Evolutionary conservation across 2,797 vertebrate genomes (phyloP).

Genomic region (Rhinatrema bivittatum): DNA sequence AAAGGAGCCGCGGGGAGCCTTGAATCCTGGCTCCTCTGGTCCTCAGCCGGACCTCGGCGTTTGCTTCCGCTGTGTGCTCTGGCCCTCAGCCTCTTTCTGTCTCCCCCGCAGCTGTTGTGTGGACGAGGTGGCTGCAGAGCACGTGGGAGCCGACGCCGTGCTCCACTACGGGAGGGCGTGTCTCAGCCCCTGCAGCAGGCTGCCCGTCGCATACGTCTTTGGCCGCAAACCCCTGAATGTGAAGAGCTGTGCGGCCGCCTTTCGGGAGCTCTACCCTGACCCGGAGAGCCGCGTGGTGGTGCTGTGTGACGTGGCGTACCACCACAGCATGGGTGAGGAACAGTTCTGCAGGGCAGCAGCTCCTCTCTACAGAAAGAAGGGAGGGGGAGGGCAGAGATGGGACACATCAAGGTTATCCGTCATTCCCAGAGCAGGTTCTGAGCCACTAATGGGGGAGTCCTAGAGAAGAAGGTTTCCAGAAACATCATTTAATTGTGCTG

Average conservation of each 20-base stretch:
- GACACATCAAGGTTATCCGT: too few relatives aligned
- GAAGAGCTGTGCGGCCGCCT: conserved; percentile 56
- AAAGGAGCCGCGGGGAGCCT: too few relatives aligned
- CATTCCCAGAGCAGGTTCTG: not conserved
- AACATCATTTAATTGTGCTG: not conserved
- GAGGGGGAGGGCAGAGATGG: too few relatives aligned
- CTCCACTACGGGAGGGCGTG: conserved; percentile 88
- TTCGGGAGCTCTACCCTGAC: conserved; percentile 65
- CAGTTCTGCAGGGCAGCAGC: not conserved
- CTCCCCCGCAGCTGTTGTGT: conserved; percentile 89
- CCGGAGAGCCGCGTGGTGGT: conserved; percentile 56
- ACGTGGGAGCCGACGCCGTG: conserved; percentile 65
- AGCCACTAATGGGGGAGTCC: too few relatives aligned
- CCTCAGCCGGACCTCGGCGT: too few relatives aligned
- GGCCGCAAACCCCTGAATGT: conserved; percentile 52
- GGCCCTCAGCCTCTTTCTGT: too few relatives aligned
- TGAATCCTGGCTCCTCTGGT: too few relatives aligned
- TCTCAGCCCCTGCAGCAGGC: conserved; percentile 73
- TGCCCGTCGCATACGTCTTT: conserved; percentile 70
- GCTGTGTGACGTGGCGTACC: conserved; percentile 78
- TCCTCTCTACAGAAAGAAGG: too few relatives aligned
- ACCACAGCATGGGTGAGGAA: conserved; percentile 50
- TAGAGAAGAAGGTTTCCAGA: too few relatives aligned
- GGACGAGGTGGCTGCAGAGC: conserved; percentile 86
- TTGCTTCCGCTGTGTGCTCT: too few relatives aligned